Evolutionary conservation across 2,888 invertebrate species (phyloP).

Genomic region (Incurvaria masculella): DNA sequence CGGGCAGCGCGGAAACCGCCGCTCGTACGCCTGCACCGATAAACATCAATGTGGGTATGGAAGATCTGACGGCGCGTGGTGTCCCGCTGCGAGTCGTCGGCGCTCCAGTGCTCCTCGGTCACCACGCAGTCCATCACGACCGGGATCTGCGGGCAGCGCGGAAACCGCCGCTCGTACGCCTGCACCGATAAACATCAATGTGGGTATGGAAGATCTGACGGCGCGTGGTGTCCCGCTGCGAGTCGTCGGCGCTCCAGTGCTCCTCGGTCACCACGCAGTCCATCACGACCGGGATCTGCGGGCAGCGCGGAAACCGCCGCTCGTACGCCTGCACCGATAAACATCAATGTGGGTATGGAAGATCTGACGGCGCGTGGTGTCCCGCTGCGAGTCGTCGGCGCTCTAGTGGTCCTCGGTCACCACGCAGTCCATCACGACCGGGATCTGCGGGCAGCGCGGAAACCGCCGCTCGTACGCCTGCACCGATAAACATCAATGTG

Average conservation of each 20-base stretch:
- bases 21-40: conserved; percentile 80
- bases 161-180: conserved; percentile 94
- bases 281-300: conserved; percentile 91
- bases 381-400: conserved; percentile 72
- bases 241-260: conserved; percentile 71
- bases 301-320: conserved; percentile 88
- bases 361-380: conserved; percentile 81
- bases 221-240: conserved; percentile 75
- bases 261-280: conserved; percentile 82
- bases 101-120: conserved; percentile 69
- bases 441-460: conserved; percentile 91
- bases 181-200: too few relatives aligned
- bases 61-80: conserved; percentile 83
- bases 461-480: conserved; percentile 94
- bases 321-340: conserved; percentile 84
- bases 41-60: too few relatives aligned
- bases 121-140: conserved; percentile 88
- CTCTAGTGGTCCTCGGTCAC: conserved; percentile 73
- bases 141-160: conserved; percentile 91
- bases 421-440: conserved; percentile 87
- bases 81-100: conserved; percentile 73
- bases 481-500: too few relatives aligned
- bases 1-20: conserved; percentile 88
- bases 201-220: too few relatives aligned
- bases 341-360: too few relatives aligned